These are phyloP conservation scores for Strongylocentrotus purpuratus DNA, from an alignment of 35 echinoderm and acorn worm species.

Conservation along the genomic window DNA sequence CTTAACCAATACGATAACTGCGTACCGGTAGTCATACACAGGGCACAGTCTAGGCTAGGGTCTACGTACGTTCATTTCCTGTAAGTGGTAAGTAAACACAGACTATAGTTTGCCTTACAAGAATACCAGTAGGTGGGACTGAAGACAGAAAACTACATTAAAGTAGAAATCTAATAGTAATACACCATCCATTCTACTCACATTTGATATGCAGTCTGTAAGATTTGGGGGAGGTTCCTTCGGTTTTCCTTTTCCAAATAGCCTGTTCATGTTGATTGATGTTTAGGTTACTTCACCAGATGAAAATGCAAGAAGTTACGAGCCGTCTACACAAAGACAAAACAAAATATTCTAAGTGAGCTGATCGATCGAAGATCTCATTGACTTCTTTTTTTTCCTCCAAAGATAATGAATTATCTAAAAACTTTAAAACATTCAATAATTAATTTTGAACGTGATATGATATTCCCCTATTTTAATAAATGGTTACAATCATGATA, in stretches of 20 bases:
- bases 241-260: slow-evolving; percentile 78
- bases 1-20: no score
- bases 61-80: no score
- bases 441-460: no score
- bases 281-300: not conserved
- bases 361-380: not conserved
- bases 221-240: slow-evolving; percentile 85
- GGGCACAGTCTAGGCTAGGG: no score
- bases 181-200: slow-evolving; percentile 45
- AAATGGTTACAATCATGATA: no score
- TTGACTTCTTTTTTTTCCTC: no score
- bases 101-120: not conserved
- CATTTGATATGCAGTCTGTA: slow-evolving; percentile 74
- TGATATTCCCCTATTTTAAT: no score
- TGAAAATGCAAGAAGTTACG: not conserved
- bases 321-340: not conserved
- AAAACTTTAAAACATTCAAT: no score
- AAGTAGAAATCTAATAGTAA: not conserved
- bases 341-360: not conserved
- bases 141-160: not conserved
- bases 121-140: not conserved
- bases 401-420: no score
- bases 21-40: no score
- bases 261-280: slow-evolving; percentile 73
- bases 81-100: no score